Conservation (phyloP, 2,113 vertebrate species). For the Macrotis lagotis region DNA sequence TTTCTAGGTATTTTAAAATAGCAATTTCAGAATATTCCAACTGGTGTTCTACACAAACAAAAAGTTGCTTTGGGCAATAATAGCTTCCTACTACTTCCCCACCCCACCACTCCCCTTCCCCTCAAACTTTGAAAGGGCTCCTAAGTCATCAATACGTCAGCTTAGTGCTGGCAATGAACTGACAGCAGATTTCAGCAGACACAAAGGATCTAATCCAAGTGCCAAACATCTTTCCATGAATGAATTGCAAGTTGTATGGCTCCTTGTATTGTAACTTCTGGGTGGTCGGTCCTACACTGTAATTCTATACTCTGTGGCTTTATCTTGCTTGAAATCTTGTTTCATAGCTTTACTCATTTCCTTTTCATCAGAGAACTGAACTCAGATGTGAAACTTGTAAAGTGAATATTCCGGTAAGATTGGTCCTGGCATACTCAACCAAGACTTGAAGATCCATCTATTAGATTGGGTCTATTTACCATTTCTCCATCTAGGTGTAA, state of each 20-base stretch:
- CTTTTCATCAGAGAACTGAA: background rate
- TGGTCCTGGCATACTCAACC: background rate
- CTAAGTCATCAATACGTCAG: background rate
- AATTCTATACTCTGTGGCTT: background rate
- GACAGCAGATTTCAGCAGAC: background rate
- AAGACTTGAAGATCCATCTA: background rate
- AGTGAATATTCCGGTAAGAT: background rate
- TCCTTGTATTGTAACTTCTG: constrained; percentile 11
- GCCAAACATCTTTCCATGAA: background rate
- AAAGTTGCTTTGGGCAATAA: background rate
- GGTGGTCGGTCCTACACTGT: constrained; percentile 9
- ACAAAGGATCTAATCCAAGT: background rate
- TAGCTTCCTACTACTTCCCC: background rate
- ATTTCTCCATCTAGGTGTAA: background rate
- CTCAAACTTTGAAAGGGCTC: background rate
- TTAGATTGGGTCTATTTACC: fast-evolving
- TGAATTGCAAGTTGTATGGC: background rate
- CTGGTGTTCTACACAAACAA: background rate
- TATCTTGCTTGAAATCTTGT: constrained; percentile 29
- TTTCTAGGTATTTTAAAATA: background rate
- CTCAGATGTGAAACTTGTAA: constrained; percentile 5
- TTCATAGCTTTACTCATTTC: constrained; percentile 21
- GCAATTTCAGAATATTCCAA: background rate
- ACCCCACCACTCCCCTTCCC: background rate
- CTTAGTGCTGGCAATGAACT: background rate